Percentiles rank a stretch among this genome's conserved stretches.
phyloP scores from a whole-genome alignment of 1,140 invertebrate genomes.

The Eupristina koningsbergeri region DNA sequence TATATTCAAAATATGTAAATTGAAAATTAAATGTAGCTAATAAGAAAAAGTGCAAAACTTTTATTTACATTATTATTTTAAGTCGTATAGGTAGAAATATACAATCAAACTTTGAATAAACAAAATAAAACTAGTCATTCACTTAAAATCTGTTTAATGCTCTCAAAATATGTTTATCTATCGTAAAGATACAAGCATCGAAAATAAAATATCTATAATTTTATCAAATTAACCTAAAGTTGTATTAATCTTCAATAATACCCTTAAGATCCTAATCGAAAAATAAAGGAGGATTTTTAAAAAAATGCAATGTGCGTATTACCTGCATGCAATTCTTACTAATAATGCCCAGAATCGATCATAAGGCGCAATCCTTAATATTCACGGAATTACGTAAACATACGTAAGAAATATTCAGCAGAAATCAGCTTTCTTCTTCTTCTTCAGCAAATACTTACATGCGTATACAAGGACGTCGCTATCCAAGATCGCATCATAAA shows the following conservation, averaged over 20 bases:
- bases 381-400: not conserved
- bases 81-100: no score
- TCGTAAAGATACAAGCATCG: not conserved
- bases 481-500: not conserved
- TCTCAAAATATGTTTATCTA: no score
- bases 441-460: not conserved
- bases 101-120: not conserved
- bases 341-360: not conserved
- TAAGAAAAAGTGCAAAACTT: no score
- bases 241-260: not conserved
- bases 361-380: not conserved
- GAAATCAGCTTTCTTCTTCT: not conserved
- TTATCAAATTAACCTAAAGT: not conserved
- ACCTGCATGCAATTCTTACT: not conserved
- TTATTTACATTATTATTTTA: no score
- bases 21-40: no score
- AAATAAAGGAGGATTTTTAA: not conserved
- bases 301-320: not conserved
- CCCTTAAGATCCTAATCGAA: not conserved
- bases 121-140: not conserved
- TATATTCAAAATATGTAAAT: no score
- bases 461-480: not conserved
- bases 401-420: not conserved
- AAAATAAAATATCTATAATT: not conserved
- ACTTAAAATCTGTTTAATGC: not conserved